These are phyloP conservation scores for Patiria miniata DNA, from an alignment of 35 echinoderm and acorn worm species.

Conservation along the genomic window DNA sequence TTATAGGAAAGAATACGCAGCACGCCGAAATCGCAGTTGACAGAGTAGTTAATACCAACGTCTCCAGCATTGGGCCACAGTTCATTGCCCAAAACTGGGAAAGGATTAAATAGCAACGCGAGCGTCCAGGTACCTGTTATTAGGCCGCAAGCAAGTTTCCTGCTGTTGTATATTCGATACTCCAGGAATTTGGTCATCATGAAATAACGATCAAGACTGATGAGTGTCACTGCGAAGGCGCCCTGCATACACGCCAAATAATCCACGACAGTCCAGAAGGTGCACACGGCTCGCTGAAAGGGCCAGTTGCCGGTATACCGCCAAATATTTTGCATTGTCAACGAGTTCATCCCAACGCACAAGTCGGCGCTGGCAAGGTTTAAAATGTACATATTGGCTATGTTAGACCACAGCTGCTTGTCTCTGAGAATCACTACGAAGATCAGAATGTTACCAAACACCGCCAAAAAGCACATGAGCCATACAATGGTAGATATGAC, in stretches of 20 bases:
- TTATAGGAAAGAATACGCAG: conserved; percentile 17
- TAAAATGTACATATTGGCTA: conserved; percentile 42
- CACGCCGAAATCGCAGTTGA: conserved; percentile 11
- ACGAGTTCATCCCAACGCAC: no score
- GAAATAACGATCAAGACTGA: no score
- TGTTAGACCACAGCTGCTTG: no score
- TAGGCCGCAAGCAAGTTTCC: background rate
- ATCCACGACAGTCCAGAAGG: no score
- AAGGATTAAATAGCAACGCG: no score
- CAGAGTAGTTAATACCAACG: conserved; percentile 10
- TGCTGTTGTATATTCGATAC: conserved; percentile 32
- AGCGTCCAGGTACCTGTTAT: background rate
- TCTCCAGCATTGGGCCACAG: background rate
- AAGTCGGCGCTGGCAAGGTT: conserved; percentile 36
- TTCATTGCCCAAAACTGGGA: conserved; percentile 12
- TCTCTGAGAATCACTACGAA: no score
- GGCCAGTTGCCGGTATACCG: no score
- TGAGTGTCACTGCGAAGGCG: conserved; percentile 21
- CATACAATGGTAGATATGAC: no score
- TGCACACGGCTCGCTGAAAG: no score
- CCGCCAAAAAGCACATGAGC: no score
- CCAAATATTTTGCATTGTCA: conserved; percentile 33
- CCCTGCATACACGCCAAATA: conserved; percentile 16
- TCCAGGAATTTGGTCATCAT: no score
- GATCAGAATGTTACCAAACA: no score